phyloP scores from a whole-genome alignment of 2,113 vertebrate genomes.

The Poeciliopsis turrubarensis region DNA sequence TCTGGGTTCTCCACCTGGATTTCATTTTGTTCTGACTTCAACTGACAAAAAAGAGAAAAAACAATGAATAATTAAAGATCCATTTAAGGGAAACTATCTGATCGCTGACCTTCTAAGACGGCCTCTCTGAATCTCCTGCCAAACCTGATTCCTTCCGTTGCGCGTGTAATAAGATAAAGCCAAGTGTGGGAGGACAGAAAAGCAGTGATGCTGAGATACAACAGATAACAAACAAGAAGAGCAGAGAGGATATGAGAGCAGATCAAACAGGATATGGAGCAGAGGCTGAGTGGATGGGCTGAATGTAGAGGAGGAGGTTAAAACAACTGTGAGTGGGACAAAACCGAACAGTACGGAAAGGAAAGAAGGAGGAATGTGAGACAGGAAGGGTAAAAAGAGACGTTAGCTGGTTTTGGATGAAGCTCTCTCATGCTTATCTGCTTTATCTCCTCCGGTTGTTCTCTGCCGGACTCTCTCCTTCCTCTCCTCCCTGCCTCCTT shows the following conservation, averaged over 20 bases:
- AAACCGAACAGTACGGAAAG: slow-evolving; percentile 9
- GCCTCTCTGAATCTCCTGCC: slow-evolving; percentile 15
- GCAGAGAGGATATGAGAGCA: slow-evolving; percentile 9
- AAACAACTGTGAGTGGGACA: slow-evolving; percentile 4
- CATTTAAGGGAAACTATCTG: not conserved
- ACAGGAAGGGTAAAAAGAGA: slow-evolving; percentile 36
- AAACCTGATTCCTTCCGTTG: slow-evolving; percentile 24
- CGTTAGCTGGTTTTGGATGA: slow-evolving; percentile 46
- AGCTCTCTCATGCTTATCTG: slow-evolving; percentile 55
- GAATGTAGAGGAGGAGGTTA: slow-evolving; percentile 1
- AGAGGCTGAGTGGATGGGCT: not conserved
- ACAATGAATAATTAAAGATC: not conserved
- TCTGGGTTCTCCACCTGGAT: not conserved
- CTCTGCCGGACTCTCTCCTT: slow-evolving; percentile 38
- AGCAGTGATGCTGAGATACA: slow-evolving; percentile 26
- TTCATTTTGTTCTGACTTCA: not conserved
- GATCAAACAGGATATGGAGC: slow-evolving; percentile 30
- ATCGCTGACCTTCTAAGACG: slow-evolving; percentile 14
- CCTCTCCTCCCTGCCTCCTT: slow-evolving; percentile 22
- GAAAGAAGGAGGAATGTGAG: slow-evolving; percentile 17
- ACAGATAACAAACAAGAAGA: slow-evolving; percentile 18
- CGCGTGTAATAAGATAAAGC: slow-evolving; percentile 27
- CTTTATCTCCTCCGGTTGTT: slow-evolving; percentile 64
- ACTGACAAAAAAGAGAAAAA: not conserved
- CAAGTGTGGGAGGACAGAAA: slow-evolving; percentile 21